A percentile compares a stretch with the other conserved stretches of the same genome.
Conservation (phyloP, 2,113 vertebrate genomes). For the Sinocyclocheilus rhinocerous region DNA sequence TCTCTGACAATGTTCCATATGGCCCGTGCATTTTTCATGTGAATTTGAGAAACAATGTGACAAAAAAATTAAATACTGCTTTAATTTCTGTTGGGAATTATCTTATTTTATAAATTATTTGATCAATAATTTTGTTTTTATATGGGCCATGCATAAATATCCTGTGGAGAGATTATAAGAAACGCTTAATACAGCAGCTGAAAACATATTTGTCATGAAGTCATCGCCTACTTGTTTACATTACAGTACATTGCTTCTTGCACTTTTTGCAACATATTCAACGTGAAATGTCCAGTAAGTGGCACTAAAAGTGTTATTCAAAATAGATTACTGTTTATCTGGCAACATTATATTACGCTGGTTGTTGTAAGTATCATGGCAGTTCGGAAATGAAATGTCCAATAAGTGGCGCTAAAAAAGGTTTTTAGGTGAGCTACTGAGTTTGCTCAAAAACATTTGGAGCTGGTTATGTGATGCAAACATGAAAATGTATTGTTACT, state of each 20-base stretch:
- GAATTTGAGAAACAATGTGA: constrained; percentile 65
- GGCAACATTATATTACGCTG: background rate
- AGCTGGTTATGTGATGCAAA: background rate
- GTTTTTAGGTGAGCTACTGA: background rate
- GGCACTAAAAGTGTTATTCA: background rate
- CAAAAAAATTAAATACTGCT: no score
- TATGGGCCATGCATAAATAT: no score
- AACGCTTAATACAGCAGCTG: no score
- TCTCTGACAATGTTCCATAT: constrained; percentile 44
- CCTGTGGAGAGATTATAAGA: no score
- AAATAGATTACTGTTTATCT: background rate
- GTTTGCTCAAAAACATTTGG: background rate
- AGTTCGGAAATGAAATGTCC: no score
- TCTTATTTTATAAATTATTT: no score
- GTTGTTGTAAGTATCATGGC: background rate
- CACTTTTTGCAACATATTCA: background rate
- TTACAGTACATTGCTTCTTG: background rate
- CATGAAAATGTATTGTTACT: background rate
- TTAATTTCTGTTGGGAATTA: no score
- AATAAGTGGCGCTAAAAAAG: no score
- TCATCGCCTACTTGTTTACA: background rate
- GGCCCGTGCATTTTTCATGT: constrained; percentile 53
- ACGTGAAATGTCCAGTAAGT: background rate
- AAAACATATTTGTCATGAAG: no score
- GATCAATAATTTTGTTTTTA: no score